Base-by-base conservation (phyloP, 2,888 invertebrate species). In the Tiliacea aurago region DNA sequence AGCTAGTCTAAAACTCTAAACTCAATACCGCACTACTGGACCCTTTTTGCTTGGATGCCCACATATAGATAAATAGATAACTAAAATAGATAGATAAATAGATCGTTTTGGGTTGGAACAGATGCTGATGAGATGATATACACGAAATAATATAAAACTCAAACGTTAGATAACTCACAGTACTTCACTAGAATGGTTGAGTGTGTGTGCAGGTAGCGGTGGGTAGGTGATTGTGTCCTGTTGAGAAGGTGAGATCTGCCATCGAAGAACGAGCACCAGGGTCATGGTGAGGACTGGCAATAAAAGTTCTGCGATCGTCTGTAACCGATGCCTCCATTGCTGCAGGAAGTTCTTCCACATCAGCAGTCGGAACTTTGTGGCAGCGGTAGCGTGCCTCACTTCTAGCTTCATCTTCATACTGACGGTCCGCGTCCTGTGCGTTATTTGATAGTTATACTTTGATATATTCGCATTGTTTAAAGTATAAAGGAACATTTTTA, bases 311-410 rank as follows among this genome's bases (percentile, higher is more conserved):
- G 97, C 90, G 1, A 96, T 67, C 0, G 98, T 97, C 90, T 98
- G 97, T 58, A 97, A 81, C 66, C 97, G 97, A 91, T 97, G 98
- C 78, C 98, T 96, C 95, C 97, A 97, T 94, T 98, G 98, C 59
- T 98, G 97, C 5, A 97, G 92, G 94, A 97, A 98, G 92, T 98
- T 98, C 94, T 98, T 98, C 98, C 98, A 98, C 92, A 98, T 96
- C 75, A 98, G 94, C 80, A 98, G 94, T 20, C 96, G 91, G 90
- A 98, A 98, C 91, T 97, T 97, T 49, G 96, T 94, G 91, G 94
- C 96, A 5, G 93, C 91, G 20, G 90, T 88, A 3, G 95, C 92
- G 65, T 91, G 91, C 65, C 65, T 78, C 58, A 78, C 80, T 68
- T 82, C 73, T 33, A 86, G 62, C 71, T 80, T 85, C 51, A 75